Evolutionary conservation across 2,888 invertebrate genomes (phyloP), one percentile per base, ranked within the genome.

Genomic region (Leptinotarsa tumamoca): DNA sequence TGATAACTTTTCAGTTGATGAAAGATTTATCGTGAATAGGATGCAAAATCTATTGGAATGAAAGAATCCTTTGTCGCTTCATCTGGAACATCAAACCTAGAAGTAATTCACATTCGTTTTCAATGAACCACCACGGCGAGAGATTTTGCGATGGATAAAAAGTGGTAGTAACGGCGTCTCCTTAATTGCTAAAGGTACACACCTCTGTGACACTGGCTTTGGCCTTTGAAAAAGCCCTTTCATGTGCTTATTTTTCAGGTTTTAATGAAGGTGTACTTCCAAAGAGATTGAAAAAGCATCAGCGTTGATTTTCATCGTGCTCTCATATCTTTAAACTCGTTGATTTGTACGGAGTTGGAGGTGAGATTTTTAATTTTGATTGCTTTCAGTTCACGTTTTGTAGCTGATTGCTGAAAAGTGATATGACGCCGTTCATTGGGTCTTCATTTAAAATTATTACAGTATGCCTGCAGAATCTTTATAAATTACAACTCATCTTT

Each of bases 281-380:
- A 23, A 58, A 58, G 58, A 58, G 58, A 58, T 58, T 58, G 58
- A 58, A 58, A 58, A 58, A 58, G 21, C 23, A 58, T 58, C 23
- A 14, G 58, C 58, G 14, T 58, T 58, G 58, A 23, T 14, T 58
- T 58, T 23, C 21, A 58, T 58, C 58, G 23, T 23, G 58, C 7
- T 21, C 58, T 58, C 58, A 23, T 23, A 21, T 58, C 58, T 58
- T 15, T 23, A 23, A 58, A 58, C 58, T 58, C 23, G 58, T 58
- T 58, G 23, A 58, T 58, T 58, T 58, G 13, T 58, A n/a, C 18
- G 10, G 54, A 15, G 58, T 21, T 23, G 58, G 15, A 23, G 21
- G 18, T 58, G 15, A 14, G 14, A 23, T 21, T 23, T 21, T 23
- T 58, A 23, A 23, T 58, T 21, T 27, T 58, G 58, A 58, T 58